Evolutionary conservation across 2,797 vertebrate genomes (phyloP), one percentile per base, ranked within the genome.

Genomic region (Anguilla anguilla): DNA sequence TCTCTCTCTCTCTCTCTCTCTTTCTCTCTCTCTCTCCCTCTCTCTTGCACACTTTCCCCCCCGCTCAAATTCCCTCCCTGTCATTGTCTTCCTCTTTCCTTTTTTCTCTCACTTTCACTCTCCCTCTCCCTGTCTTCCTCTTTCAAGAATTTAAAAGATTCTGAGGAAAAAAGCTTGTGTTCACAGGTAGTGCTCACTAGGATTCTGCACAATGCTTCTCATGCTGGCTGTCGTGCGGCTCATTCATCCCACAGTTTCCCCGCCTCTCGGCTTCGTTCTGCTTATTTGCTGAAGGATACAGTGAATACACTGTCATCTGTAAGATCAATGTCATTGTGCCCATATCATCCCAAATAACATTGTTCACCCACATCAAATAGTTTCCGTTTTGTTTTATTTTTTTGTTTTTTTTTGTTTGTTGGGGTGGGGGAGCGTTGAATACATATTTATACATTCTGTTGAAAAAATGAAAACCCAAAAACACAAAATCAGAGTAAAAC

Each of bases 1-100:
- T 35, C 83, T 72, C 83, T 72, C 43, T 81, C 85, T 87, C 86
- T 69, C 83, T n/a, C 67, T 57, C 61, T 74, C 83, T 64, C n/a
- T 25, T 51, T n/a, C 11, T 87, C 9, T 85, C 25, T 55, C 51
- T 28, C 9, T 31, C 43, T 25, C 85, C n/a, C 69, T 15, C 51
- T 53, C 51, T 57, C 55, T 3, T 3, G 2, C 55, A 1, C 10
- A 13, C 55, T 1, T 31, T 89, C 85, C 67, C 53, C 43, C 84
- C 46, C 87, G 82, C 87, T 39, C 39, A 39, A 39, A 39, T 39
- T 39, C 39, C 39, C 39, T 39, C 39, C 39, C 39, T 39, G 39
- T 39, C 61, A 61, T 46, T 35, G 74, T 79, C 83, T 61, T n/a
- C 64, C 82, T 87, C 84, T 59, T 31, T 67, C 49, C 51, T 61